Evolutionary conservation across 2,888 invertebrate genomes (phyloP).

Genomic region (Zygogramma bicolorata): DNA sequence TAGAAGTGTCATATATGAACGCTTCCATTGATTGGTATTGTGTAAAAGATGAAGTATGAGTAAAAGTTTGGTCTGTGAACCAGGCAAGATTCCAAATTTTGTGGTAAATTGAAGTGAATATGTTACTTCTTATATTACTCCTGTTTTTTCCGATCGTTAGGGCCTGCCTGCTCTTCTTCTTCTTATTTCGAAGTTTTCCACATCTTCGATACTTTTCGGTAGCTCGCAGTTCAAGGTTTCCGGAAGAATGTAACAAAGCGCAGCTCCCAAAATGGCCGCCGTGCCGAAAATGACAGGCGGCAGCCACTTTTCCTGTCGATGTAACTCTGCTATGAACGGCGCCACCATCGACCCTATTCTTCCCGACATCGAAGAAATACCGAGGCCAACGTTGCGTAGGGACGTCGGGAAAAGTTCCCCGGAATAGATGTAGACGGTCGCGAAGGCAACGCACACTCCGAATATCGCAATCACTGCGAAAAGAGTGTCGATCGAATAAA

Average conservation of each 20-base stretch:
- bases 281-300: slow-evolving; percentile 79
- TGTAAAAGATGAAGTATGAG: too few relatives aligned
- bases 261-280: slow-evolving; percentile 76
- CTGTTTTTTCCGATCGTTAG: too few relatives aligned
- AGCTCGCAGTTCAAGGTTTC: slow-evolving; percentile 82
- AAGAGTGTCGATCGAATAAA: not conserved
- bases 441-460: slow-evolving; percentile 85
- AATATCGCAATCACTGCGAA: slow-evolving; percentile 79
- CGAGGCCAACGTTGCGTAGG: slow-evolving; percentile 87
- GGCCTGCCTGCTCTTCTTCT: not conserved
- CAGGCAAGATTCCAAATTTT: too few relatives aligned
- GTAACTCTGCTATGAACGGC: slow-evolving; percentile 80
- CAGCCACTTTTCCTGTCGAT: slow-evolving; percentile 69
- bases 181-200: slow-evolving; percentile 67
- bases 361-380: slow-evolving; percentile 85
- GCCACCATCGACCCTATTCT: slow-evolving; percentile 88
- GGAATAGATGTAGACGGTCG: slow-evolving; percentile 87
- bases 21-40: too few relatives aligned
- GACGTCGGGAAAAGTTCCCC: slow-evolving; percentile 92
- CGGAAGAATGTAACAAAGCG: slow-evolving; percentile 77
- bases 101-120: too few relatives aligned
- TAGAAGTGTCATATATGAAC: too few relatives aligned
- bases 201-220: slow-evolving; percentile 85
- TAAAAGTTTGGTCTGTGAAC: too few relatives aligned
- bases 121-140: too few relatives aligned